Evolutionary conservation across 2,888 invertebrate genomes (phyloP), one percentile per base, ranked within the genome.

Genomic region (Ophion ellenae): DNA sequence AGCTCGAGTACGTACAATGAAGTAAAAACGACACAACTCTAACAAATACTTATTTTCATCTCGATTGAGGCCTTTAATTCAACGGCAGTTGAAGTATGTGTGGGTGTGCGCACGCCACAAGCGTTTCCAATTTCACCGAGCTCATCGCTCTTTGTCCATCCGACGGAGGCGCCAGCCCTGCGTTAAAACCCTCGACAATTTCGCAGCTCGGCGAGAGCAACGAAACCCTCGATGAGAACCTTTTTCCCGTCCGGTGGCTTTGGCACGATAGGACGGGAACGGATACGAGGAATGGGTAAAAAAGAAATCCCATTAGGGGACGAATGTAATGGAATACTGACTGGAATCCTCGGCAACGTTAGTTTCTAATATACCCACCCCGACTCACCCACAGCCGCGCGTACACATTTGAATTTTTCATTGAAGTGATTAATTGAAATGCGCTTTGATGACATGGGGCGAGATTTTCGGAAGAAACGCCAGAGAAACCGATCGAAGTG

Each of bases 51-150:
- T 14, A 28, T 10, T 45, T 63, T 64, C 24, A 7, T 10, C 2
- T 28, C 17, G 17, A 11, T 74, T 40, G 24, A 59, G 28, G 11
- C 28, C 75, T 75, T 63, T 47, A 28, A 28, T 63, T 75, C 7
- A 32, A 14, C n/a, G 53, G 53, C 53, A 14, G 17, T 53, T 53
- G 53, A 53, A 53, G 17, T 40, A 40, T 40, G 14, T 64, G 14
- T 64, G 47, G 53, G 24, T 53, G 75, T 47, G 66, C 24, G 75
- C 17, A 5, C 17, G 17, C 85, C 77, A 70, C 81, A 45, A 83
- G 81, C 74, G 84, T 85, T 88, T 84, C 88, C 89, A 85, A 88
- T 89, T 86, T 83, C 61, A 59, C 69, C 76, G 77, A 57, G 69
- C 64, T 70, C 81, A 79, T 83, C 69, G 67, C 80, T 82, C 59